These are phyloP conservation scores for Ptychadena robeensis DNA, from an alignment of 2,797 vertebrate genomes.

Conservation along the genomic window DNA sequence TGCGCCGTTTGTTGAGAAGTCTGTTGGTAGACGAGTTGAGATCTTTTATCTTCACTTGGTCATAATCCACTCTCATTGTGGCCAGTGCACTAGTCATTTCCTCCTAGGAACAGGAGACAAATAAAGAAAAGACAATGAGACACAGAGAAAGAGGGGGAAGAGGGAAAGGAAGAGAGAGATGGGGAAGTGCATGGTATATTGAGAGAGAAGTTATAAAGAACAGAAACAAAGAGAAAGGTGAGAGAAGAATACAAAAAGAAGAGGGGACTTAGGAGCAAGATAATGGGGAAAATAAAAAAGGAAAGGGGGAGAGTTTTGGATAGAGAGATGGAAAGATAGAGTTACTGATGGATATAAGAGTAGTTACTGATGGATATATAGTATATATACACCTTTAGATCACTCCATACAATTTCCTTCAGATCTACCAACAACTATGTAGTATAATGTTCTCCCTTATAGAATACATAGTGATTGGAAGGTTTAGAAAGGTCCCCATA, in stretches of 20 bases:
- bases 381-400: too few relatives aligned
- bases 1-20: slow-evolving; percentile 94
- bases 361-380: too few relatives aligned
- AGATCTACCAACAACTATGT: too few relatives aligned
- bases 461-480: too few relatives aligned
- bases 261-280: too few relatives aligned
- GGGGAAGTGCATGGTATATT: not conserved
- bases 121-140: not conserved
- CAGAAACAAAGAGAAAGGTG: too few relatives aligned
- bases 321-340: not conserved
- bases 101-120: slow-evolving; percentile 78
- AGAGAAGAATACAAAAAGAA: too few relatives aligned
- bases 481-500: too few relatives aligned
- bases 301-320: not conserved
- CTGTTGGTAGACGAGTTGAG: slow-evolving; percentile 94
- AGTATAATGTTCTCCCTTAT: too few relatives aligned
- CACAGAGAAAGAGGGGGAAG: not conserved
- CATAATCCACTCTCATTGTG: slow-evolving; percentile 97
- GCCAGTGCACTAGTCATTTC: slow-evolving; percentile 97
- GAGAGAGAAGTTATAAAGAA: not conserved
- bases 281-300: not conserved
- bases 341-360: too few relatives aligned
- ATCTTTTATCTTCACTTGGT: slow-evolving; percentile 98
- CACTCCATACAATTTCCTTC: too few relatives aligned
- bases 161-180: not conserved